These are phyloP conservation scores for Argentina silus DNA, from an alignment of 2,797 vertebrate species.

Conservation along the genomic window DNA sequence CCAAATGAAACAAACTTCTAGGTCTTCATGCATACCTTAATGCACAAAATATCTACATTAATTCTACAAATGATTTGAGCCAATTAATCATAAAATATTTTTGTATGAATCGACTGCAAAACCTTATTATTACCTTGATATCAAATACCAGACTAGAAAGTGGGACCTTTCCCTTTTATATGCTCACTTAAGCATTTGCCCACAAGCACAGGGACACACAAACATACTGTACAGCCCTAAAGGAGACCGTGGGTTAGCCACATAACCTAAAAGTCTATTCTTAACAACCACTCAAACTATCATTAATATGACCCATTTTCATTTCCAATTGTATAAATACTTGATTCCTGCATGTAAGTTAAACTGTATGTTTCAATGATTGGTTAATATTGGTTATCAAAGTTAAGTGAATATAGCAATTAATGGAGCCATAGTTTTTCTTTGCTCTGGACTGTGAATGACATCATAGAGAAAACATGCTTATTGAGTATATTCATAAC, in stretches of 20 bases:
- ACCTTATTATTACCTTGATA: too few species aligned
- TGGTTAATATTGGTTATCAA: not conserved
- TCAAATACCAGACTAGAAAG: too few species aligned
- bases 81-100: not conserved
- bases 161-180: too few species aligned
- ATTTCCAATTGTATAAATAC: not conserved
- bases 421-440: not conserved
- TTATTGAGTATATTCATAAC: slow-evolving; percentile 23
- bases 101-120: too few species aligned
- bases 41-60: too few species aligned
- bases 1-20: too few species aligned
- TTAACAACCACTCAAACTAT: not conserved
- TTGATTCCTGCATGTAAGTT: slow-evolving; percentile 3
- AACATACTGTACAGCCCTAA: too few species aligned
- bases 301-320: not conserved
- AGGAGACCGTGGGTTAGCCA: too few species aligned
- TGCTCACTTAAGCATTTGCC: too few species aligned
- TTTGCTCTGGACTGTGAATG: not conserved
- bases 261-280: too few species aligned
- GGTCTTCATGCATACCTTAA: too few species aligned
- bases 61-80: not conserved
- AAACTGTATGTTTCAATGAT: not conserved
- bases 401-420: not conserved
- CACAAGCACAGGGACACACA: too few species aligned
- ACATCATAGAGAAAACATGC: slow-evolving; percentile 5